Evolutionary conservation across 2,888 invertebrate genomes (phyloP), one percentile per base, ranked within the genome.

Genomic region (Tipula unca): DNA sequence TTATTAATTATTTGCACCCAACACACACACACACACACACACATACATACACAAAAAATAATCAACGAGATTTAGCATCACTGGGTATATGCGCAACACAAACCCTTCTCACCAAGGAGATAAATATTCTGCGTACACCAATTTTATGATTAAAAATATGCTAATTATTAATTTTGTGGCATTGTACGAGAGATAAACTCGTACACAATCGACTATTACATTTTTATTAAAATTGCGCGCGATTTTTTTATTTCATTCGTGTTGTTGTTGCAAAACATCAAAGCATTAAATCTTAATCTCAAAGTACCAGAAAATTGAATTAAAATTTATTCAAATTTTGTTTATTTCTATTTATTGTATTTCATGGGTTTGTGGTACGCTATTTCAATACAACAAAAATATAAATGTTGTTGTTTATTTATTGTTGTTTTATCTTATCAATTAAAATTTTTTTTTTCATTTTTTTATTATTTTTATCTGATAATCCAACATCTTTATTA

Each of bases 291-390:
- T 69, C 69, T 69, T 69, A 69, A 69, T 69, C 69, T 69, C 10
- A 69, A 69, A 69, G 69, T 69, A 69, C 69, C 69, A 69, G 69
- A 69, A 69, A 69, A 69, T 69, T 69, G 69, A 69, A 69, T 69
- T 69, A 69, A 69, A 69, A 69, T 25, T 69, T 69, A 25, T 25
- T 69, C 25, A 25, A 69, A 69, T 25, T 69, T 69, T 13, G 20
- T 13, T 69, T 69, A 6, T 32, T 32, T 32, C 1, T 32, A 6
- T 1, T 42, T 42, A n/a, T 42, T 69, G 25, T 69, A 13, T 25
- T 69, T 69, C 25, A 69, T 69, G 69, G 25, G 1, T n/a, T 17
- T 8, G 4, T 4, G 48, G 48, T 69, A 69, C 69, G 69, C 69
- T 3, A 25, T 69, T 69, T 69, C 69, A 69, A 69, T 69, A 54